Base-by-base conservation (phyloP, 2,113 vertebrate species). In the Bettongia penicillata region DNA sequence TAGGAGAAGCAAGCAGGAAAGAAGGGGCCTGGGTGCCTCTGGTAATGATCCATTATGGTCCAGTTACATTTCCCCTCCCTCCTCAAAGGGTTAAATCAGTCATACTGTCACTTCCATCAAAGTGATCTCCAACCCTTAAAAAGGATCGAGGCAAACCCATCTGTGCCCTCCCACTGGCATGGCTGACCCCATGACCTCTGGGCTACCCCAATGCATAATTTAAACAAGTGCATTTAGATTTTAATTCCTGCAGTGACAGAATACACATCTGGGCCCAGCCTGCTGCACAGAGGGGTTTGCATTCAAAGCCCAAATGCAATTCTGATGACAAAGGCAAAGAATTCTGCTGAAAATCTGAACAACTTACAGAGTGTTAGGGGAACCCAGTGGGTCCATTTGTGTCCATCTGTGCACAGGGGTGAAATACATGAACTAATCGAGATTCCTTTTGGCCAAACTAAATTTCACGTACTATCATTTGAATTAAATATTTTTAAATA, bases 201-300 rank as follows among this genome's bases (percentile, higher is more conserved):
- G 92, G 90, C 93, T 94, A 96, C 92, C 97, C 97, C 96, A 0
- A 96, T 94, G 95, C 61, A 53, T 97, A 90, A 94, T 98, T 97
- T 97, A 98, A 98, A 97, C 0, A 2, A 96, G 68, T 94, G 23
- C 93, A 93, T 97, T 98, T 96, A 96, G 92, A 97, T 96, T 97
- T 98, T 96, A 97, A 97, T 97, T 97, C 96, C 97, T 97, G 94
- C 95, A 97, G 97, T 98, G 98, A 98, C 90, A 95, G 96, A 98
- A 98, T 97, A 94, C 0, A 53, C 91, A 89, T 94, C 3, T 61
- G 53, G 93, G 61, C 90, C 97, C 96, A 96, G 91, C 95, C 95
- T 98, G 96, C 92, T 90, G 50, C 94, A 94, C 68, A 96, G 68
- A 48, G 96, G 93, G 97, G 97, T 97, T 95, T 94, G 95, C 96